These are phyloP conservation scores for Lymantria monacha DNA, from an alignment of 2,888 invertebrate genomes.

Conservation along the genomic window DNA sequence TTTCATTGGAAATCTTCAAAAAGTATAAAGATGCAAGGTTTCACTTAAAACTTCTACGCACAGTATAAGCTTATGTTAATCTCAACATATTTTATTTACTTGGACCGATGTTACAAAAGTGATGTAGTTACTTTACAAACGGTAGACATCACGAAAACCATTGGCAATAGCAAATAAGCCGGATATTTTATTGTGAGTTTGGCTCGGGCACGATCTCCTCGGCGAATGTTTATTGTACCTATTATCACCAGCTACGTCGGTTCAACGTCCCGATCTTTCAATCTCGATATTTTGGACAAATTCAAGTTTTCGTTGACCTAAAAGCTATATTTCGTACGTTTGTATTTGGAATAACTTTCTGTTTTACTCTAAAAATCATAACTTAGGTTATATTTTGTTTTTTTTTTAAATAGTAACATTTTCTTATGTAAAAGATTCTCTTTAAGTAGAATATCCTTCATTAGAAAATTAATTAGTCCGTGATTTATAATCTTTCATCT, in stretches of 20 bases:
- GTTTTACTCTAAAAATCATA: not conserved
- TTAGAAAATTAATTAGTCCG: too few relatives aligned
- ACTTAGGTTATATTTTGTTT: too few relatives aligned
- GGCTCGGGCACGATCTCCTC: constrained; percentile 66
- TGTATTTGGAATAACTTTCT: not conserved
- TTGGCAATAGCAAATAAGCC: constrained; percentile 68
- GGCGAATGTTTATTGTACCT: constrained; percentile 63
- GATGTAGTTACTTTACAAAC: constrained; percentile 36
- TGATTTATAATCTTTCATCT: too few relatives aligned
- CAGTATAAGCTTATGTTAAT: not conserved
- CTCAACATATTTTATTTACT: not conserved
- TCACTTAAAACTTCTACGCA: not conserved
- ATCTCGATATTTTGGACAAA: constrained; percentile 36
- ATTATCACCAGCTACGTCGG: constrained; percentile 66
- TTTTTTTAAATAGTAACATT: too few relatives aligned
- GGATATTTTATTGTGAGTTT: constrained; percentile 69
- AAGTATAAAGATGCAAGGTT: not conserved
- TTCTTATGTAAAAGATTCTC: too few relatives aligned
- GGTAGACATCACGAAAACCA: constrained; percentile 59
- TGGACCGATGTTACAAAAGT: constrained; percentile 29
- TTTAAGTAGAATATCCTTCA: too few relatives aligned
- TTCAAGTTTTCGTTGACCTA: constrained; percentile 17
- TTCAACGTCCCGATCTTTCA: constrained; percentile 64
- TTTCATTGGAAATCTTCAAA: not conserved
- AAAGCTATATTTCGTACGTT: constrained; percentile 9